Evolutionary conservation across 2,888 invertebrate genomes (phyloP).

Genomic region (Lasioglossum leucozonium): DNA sequence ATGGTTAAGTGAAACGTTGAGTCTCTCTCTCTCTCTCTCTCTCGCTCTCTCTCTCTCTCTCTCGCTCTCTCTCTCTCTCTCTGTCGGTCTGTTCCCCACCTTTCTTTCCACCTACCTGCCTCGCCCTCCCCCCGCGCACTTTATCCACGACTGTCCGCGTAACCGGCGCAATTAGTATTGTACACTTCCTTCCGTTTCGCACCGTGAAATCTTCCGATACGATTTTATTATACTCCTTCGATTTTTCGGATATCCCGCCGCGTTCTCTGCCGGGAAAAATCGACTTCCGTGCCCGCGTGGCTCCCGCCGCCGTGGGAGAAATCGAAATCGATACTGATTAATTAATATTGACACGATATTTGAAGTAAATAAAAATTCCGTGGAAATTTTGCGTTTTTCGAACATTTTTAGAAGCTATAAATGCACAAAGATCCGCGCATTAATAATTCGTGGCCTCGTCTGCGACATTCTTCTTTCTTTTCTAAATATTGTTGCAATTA

Average conservation of each 20-base stretch:
- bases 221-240: background rate
- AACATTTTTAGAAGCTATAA: too few relatives aligned
- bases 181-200: conserved; percentile 11
- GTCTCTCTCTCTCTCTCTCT: conserved; percentile 36
- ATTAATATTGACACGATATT: too few relatives aligned
- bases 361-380: too few relatives aligned
- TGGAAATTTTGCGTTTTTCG: too few relatives aligned
- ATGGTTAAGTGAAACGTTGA: conserved; percentile 72
- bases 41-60: background rate
- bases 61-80: background rate
- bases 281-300: too few relatives aligned
- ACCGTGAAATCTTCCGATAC: conserved; percentile 1
- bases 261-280: background rate
- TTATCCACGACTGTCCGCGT: conserved; percentile 19
- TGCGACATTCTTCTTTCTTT: too few relatives aligned
- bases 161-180: conserved; percentile 32
- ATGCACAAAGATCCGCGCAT: too few relatives aligned
- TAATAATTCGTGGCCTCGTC: too few relatives aligned
- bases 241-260: background rate
- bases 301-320: too few relatives aligned
- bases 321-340: too few relatives aligned
- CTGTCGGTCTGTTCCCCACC: conserved; percentile 15
- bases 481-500: too few relatives aligned
- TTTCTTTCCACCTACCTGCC: conserved; percentile 34
- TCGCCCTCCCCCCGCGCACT: conserved; percentile 41